These are phyloP conservation scores for Leucoraja erinaceus DNA, from an alignment of 2,113 vertebrate genomes.

Conservation along the genomic window DNA sequence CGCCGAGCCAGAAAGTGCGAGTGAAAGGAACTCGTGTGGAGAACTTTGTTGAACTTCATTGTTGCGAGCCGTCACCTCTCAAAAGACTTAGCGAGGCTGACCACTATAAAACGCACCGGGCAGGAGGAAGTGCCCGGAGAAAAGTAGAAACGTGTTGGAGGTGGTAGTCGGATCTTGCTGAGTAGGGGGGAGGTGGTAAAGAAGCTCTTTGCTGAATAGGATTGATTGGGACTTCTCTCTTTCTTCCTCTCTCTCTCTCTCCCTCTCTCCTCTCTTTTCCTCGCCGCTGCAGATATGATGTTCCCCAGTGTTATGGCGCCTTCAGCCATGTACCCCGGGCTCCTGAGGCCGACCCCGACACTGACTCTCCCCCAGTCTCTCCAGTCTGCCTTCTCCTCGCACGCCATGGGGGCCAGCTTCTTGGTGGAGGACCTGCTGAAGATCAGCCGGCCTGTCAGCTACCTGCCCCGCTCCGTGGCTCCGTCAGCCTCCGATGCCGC, in stretches of 20 bases:
- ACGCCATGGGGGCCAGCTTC: conserved; percentile 67
- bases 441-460: conserved; percentile 68
- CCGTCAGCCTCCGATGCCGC: conserved; percentile 54
- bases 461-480: conserved; percentile 66
- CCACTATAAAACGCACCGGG: conserved; percentile 76
- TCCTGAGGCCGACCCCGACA: conserved; percentile 71
- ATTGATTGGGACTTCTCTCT: conserved; percentile 40
- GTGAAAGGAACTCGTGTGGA: conserved; percentile 84
- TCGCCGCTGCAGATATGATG: conserved; percentile 67
- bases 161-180: conserved; percentile 50
- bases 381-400: conserved; percentile 65
- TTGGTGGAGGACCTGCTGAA: conserved; percentile 84
- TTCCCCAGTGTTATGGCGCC: conserved; percentile 83
- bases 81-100: conserved; percentile 62
- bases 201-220: background rate
- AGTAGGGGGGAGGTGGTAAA: conserved; percentile 41
- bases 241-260: conserved; percentile 21
- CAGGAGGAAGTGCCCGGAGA: conserved; percentile 50
- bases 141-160: conserved; percentile 52
- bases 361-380: conserved; percentile 72
- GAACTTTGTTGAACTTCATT: conserved; percentile 88
- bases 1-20: conserved; percentile 53
- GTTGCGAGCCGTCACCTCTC: conserved; percentile 80
- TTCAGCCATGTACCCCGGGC: conserved; percentile 76
- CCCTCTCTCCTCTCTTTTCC: background rate